These are phyloP conservation scores for Heteronetta atricapilla DNA, from an alignment of 2,113 vertebrate species.

Conservation along the genomic window DNA sequence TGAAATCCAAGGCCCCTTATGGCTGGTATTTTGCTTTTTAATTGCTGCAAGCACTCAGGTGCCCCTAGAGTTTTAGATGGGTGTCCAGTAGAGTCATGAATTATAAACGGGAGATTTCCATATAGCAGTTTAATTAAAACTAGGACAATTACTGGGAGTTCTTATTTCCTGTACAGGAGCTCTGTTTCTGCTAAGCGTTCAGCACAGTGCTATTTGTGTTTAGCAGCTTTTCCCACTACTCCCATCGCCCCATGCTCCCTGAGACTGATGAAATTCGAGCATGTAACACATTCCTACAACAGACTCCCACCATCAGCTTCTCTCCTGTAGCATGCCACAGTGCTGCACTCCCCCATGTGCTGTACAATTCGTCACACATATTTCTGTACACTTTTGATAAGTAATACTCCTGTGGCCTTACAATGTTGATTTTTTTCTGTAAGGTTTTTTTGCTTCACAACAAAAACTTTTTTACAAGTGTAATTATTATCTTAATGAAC, in stretches of 20 bases:
- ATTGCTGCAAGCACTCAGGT: background rate
- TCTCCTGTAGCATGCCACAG: background rate
- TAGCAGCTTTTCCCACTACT: background rate
- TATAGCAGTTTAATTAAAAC: background rate
- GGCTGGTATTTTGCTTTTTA: background rate
- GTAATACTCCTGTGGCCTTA: background rate
- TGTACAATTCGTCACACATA: rapidly evolving
- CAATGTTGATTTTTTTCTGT: background rate
- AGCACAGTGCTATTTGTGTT: background rate
- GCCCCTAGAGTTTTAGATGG: background rate
- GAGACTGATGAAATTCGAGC: background rate
- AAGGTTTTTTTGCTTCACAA: background rate
- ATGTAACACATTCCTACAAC: background rate
- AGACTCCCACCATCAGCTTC: background rate
- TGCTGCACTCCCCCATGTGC: rapidly evolving
- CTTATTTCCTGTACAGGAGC: background rate
- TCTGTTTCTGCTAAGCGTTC: background rate
- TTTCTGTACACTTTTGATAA: background rate
- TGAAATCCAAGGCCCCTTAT: background rate
- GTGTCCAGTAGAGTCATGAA: background rate
- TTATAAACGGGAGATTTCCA: background rate
- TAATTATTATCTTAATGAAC: background rate
- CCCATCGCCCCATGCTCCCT: background rate
- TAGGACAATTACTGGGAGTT: background rate
- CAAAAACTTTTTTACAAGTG: background rate